Base-by-base conservation (phyloP, 2,888 invertebrate genomes). In the Troglohyphantes excavatus region DNA sequence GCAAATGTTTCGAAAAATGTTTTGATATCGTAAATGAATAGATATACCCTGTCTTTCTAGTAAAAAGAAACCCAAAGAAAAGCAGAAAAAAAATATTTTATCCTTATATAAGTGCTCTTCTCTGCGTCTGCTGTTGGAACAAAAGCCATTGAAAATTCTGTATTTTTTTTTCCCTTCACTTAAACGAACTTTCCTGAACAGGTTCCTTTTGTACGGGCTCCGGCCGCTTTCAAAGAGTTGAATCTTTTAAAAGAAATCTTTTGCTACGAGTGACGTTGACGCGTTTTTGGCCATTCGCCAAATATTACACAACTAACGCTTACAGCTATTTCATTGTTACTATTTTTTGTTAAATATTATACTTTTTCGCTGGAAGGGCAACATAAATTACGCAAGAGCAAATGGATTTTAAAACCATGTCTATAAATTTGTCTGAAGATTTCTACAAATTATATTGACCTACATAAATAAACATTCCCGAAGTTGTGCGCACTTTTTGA, bases 261-360 rank as follows among this genome's bases (percentile, higher is more conserved):
- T n/a, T 13, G 53, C 53, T 1, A 33, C 33, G n/a, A n/a, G n/a
- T n/a, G n/a, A n/a, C n/a, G 7, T 39, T 39, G 39, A 39, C 39
- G n/a, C n/a, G 53, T 53, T 53, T 39, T 17, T 53, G 53, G 53
- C 13, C n/a, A n/a, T 13, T 17, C 9, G 53, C 53, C 53, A 53
- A 53, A 53, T 9, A 17, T 53, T 53, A 53, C 53, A 17, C 17
- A 53, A 53, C 53, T 17, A 2, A n/a, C 53, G n/a, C 13, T 13
- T 53, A 53, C 53, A 53, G 53, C 53, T 53, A 53, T 53, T 53
- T 53, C 53, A 53, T 53, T 53, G 53, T 53, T 17, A n/a, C 53
- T n/a, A 53, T 7, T 53, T 11, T 53, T 39, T 53, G 9, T 53
- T 53, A 39, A 39, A 39, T 39, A 39, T 11, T 39, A 39, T 39